Conservation (phyloP, 2,797 vertebrate species). For the Huso huso region DNA sequence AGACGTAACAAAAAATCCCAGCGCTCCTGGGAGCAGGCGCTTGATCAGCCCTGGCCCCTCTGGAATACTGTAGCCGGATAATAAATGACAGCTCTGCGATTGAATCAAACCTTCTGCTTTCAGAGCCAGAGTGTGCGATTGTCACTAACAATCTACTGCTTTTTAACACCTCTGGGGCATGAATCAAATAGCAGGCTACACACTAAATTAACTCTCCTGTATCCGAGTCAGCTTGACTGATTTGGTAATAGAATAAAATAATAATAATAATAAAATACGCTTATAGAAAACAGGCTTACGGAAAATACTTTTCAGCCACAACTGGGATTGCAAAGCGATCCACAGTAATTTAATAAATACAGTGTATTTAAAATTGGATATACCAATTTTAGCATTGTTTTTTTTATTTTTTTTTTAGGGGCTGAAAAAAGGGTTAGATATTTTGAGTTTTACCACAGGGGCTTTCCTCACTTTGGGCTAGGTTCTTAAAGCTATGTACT, state of each 20-base stretch:
- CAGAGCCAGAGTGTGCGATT: constrained; percentile 76
- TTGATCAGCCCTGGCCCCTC: constrained; percentile 75
- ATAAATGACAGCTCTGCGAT: constrained; percentile 81
- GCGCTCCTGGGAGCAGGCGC: constrained; percentile 65
- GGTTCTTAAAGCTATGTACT: no score
- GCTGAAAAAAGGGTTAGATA: no score
- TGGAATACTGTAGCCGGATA: constrained; percentile 71
- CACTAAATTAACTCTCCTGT: constrained; percentile 8
- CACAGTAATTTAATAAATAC: no score
- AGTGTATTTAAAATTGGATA: no score
- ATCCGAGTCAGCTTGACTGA: background rate
- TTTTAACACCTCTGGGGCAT: constrained; percentile 71
- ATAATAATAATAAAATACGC: constrained; percentile 1
- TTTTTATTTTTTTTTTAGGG: no score
- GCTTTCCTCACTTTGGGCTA: no score
- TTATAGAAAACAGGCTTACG: background rate
- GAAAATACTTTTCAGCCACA: no score
- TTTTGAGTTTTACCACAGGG: no score
- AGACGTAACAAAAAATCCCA: constrained; percentile 77
- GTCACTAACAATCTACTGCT: constrained; percentile 79
- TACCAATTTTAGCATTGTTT: no score
- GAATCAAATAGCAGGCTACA: constrained; percentile 74
- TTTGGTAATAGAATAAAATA: background rate
- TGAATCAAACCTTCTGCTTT: constrained; percentile 86
- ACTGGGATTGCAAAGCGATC: no score